Evolutionary conservation across 1,140 invertebrate genomes (phyloP).

Genomic region (Mycetomoellerius zeteki): DNA sequence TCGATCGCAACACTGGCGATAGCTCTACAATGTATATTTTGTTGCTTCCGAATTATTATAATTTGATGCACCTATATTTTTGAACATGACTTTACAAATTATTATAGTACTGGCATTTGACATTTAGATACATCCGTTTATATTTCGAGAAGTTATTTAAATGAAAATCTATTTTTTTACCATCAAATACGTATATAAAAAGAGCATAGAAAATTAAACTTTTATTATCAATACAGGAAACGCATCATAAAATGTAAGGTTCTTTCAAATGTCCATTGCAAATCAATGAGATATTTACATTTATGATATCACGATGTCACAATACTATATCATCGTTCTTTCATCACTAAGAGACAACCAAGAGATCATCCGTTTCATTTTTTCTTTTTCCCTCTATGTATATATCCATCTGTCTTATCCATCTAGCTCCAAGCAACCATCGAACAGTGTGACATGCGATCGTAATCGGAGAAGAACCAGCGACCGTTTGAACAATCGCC

Average conservation of each 20-base stretch:
- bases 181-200: neutral
- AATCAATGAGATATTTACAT: neutral
- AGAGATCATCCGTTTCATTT: conserved; percentile 48
- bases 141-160: neutral
- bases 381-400: conserved; percentile 41
- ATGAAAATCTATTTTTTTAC: neutral
- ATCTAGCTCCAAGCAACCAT: conserved; percentile 38
- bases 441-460: conserved; percentile 44
- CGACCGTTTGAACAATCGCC: conserved; percentile 63
- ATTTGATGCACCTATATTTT: neutral
- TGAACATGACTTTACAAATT: neutral
- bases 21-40: neutral
- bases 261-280: neutral
- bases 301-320: conserved; percentile 8
- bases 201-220: neutral
- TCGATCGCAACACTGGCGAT: neutral
- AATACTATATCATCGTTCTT: conserved; percentile 31
- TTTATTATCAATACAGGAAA: conserved; percentile 16
- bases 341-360: conserved; percentile 17
- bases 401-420: conserved; percentile 43
- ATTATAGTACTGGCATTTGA: neutral
- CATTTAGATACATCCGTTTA: neutral
- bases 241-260: neutral
- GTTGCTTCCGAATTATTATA: conserved; percentile 16
- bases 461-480: conserved; percentile 53